Base-by-base conservation (phyloP, 2,888 invertebrate genomes). In the Fragum sueziense region DNA sequence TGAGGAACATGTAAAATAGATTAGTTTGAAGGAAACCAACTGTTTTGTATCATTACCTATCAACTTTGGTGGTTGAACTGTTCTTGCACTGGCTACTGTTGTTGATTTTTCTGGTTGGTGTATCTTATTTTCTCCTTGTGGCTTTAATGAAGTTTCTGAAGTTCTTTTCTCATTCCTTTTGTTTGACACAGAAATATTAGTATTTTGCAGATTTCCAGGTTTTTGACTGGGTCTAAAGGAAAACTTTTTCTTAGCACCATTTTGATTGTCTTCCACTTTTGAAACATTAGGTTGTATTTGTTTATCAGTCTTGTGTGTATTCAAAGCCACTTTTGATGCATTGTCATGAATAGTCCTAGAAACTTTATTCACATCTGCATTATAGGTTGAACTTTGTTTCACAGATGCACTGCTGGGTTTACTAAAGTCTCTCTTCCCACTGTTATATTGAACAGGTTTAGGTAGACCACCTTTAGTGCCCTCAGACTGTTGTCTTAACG, bases 181-280 rank as follows among this genome's bases (percentile, higher is more conserved):
- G 31, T 17, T 25, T 27, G 65, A 1, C 17, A 22, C 22, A 22
- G 25, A 25, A n/a, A n/a, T 25, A 9, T n/a, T n/a, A 25, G 1
- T 20, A 33, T 20, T 61, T 31, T 41, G 22, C 17, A 14, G 22
- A 57, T n/a, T 62, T 27, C 61, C 62, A 54, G 31, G 68, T 31
- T 68, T 74, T 25, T 74, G 74, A 67, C 57, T 57, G 11, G 57
- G 47, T 65, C 65, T 73, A 33, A 73, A 73, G 1, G 62, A 29
- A 29, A 61, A 73, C 14, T 62, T 52, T 34, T 52, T 73, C 61
- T 25, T 52, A 20, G 22, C 33, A 65, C 33, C 34, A 25, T 41
- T 34, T 33, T 61, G 61, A n/a, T 54, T 54, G 20, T 25, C 54
- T 1, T 22, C 11, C 41, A 41, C 41, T 11, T 41, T n/a, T n/a